phyloP scores from a whole-genome alignment of 2,113 vertebrate genomes.

The Urocynchramus pylzowi region DNA sequence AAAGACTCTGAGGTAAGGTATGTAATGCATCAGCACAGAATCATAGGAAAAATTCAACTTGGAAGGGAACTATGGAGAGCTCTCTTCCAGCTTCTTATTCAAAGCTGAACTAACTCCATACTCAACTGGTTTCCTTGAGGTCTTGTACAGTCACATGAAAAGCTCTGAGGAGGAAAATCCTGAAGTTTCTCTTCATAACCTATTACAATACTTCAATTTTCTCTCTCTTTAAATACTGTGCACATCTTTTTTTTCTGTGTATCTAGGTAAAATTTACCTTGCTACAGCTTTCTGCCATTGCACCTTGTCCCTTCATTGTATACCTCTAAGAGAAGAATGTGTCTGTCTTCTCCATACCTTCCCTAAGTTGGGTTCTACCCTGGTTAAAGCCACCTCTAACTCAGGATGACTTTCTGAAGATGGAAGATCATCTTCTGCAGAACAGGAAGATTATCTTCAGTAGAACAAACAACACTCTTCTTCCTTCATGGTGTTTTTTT shows the following conservation, averaged over 20 bases:
- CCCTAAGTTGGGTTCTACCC: not conserved
- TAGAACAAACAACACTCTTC: not conserved
- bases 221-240: not conserved
- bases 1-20: not conserved
- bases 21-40: not conserved
- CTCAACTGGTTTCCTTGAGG: not conserved
- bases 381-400: not conserved
- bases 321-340: not conserved
- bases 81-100: not conserved
- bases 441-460: not conserved
- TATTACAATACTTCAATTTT: not conserved
- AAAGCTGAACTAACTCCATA: not conserved
- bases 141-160: not conserved
- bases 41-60: not conserved
- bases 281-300: not conserved
- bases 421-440: not conserved
- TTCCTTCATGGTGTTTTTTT: not conserved
- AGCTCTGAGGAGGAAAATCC: not conserved
- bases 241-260: not conserved
- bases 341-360: not conserved
- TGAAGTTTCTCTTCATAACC: not conserved
- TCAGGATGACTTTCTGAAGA: not conserved
- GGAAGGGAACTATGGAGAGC: not conserved
- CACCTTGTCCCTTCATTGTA: not conserved
- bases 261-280: not conserved